These are phyloP conservation scores for Muraenolepis orangiensis DNA, from an alignment of 2,797 vertebrate species.

Conservation along the genomic window DNA sequence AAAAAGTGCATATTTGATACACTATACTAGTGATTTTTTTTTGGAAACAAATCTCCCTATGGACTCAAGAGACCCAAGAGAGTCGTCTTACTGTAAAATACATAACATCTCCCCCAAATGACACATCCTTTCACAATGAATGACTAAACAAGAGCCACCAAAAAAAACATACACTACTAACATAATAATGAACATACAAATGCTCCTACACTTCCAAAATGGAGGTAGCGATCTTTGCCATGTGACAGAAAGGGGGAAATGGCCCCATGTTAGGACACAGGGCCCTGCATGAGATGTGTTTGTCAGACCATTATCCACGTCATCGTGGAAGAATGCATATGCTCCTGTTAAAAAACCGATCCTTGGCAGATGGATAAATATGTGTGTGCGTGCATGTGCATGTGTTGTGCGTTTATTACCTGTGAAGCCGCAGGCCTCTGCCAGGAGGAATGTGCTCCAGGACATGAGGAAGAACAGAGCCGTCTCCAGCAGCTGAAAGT, in stretches of 20 bases:
- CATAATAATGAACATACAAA: no score
- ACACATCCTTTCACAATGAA: no score
- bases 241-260: not conserved
- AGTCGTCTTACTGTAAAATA: no score
- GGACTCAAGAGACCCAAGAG: no score
- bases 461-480: conserved; percentile 98
- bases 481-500: conserved; percentile 92
- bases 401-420: conserved; percentile 64
- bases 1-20: no score
- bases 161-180: no score
- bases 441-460: conserved; percentile 96
- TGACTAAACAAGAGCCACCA: no score
- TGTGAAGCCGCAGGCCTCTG: conserved; percentile 95
- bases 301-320: not conserved
- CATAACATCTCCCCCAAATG: no score
- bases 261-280: not conserved
- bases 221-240: not conserved
- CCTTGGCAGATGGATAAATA: not conserved
- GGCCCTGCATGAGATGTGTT: not conserved
- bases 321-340: not conserved
- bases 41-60: no score
- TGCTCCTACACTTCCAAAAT: no score
- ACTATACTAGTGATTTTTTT: no score
- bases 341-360: not conserved
- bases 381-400: not conserved